Evolutionary conservation across 2,888 invertebrate genomes (phyloP).

Genomic region (Melanargia galathea): DNA sequence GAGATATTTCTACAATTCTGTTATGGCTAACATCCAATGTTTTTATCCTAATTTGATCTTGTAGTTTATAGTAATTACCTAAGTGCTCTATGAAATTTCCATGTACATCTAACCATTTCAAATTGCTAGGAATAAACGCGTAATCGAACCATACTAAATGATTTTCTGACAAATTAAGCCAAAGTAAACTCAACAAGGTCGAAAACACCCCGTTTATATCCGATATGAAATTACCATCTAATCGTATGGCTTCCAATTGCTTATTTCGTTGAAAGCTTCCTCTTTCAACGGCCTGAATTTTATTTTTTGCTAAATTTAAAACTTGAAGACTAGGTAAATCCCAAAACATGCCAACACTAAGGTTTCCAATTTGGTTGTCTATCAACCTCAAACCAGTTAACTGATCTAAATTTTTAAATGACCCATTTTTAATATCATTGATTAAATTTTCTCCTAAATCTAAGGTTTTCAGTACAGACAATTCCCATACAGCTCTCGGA

Average conservation of each 20-base stretch:
- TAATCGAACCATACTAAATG: slow-evolving; percentile 96
- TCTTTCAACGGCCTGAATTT: slow-evolving; percentile 91
- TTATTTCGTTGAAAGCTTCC: slow-evolving; percentile 91
- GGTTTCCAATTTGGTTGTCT: slow-evolving; percentile 93
- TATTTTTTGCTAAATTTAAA: slow-evolving; percentile 93
- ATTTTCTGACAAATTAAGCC: slow-evolving; percentile 95
- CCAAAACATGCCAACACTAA: slow-evolving; percentile 92
- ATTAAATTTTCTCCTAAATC: slow-evolving; percentile 97
- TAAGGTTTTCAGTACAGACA: slow-evolving; percentile 91
- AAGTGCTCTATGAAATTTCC: slow-evolving; percentile 93
- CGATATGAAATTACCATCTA: slow-evolving; percentile 93
- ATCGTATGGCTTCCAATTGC: slow-evolving; percentile 91
- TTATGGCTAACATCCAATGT: slow-evolving; percentile 95
- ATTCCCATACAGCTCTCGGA: slow-evolving; percentile 90
- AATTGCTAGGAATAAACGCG: slow-evolving; percentile 92
- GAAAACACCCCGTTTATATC: slow-evolving; percentile 95
- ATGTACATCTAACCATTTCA: slow-evolving; percentile 95
- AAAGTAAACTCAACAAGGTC: slow-evolving; percentile 89
- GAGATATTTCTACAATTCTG: slow-evolving; percentile 89
- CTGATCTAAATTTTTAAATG: slow-evolving; percentile 92
- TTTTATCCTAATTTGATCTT: slow-evolving; percentile 89
- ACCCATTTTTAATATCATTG: slow-evolving; percentile 90
- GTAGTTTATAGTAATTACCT: slow-evolving; percentile 93
- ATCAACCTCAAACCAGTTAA: slow-evolving; percentile 93
- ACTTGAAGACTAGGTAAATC: slow-evolving; percentile 92